Base-by-base conservation (phyloP, 2,888 invertebrate species). In the Antitype chi region DNA sequence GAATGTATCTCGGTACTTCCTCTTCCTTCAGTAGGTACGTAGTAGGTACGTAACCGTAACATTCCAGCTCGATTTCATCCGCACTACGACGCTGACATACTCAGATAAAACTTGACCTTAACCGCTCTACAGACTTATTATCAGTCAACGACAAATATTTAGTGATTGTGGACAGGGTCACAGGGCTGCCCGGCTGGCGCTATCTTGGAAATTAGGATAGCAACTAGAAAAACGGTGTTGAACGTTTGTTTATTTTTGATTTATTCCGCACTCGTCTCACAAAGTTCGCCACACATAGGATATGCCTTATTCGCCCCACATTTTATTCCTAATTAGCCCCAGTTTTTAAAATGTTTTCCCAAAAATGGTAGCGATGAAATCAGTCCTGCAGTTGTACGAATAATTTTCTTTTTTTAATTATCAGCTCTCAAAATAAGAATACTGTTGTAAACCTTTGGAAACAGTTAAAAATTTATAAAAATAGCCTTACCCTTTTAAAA, bases 21-120 rank as follows among this genome's bases (percentile, higher is more conserved):
- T 88, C 80, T 88, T 89, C 85, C 89, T 85, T 49, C 43, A 28
- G 63, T 81, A 55, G n/a, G 32, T 66, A 62, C 11, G 49, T 68
- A 72, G 69, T 69, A n/a, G 6, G 15, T 43, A 62, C 38, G 67
- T 67, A 59, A 53, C 32, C 68, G 49, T 77, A 79, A 70, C 73
- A 81, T 77, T 78, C 81, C 74, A 62, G 62, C 60, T 80, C 68
- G 52, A 60, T 77, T 85, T 80, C 82, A 76, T 86, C 64, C 70
- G 60, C 69, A 74, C 72, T 78, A 64, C 43, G 17, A 23, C 78
- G 60, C 73, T 86, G 79, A 82, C 81, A 83, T 82, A 90, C 74
- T 83, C 70, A 87, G 94, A 94, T 95, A 95, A 91, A 76, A 78
- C 38, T 78, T 92, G 93, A 93, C 95, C 94, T 95, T 94, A 93